Base-by-base conservation (phyloP, 1,140 invertebrate species). In the Cydia pomonella region DNA sequence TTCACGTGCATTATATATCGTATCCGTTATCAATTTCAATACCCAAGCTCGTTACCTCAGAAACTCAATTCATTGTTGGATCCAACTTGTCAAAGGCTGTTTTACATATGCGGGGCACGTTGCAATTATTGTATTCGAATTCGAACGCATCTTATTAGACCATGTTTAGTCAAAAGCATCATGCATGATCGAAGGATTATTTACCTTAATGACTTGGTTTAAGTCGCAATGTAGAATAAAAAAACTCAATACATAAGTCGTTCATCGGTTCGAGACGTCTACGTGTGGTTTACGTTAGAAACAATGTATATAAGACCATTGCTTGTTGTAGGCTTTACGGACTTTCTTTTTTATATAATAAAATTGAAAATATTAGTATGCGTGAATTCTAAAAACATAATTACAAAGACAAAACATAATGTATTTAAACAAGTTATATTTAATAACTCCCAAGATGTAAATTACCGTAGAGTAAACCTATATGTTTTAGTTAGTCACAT, bases 101-200 rank as follows among this genome's bases (percentile, higher is more conserved):
- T n/a, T 69, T 69, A 33, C 27, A 33, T 18, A 69, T 38, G 64
- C 33, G n/a, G 64, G 9, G 10, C 64, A 69, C 64, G 64, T 69
- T 9, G 64, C 64, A 69, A 69, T 69, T 69, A 69, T 69, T 38
- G 29, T 69, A 69, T 38, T 69, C n/a, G 64, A 27, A 69, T 38
- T 69, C n/a, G 64, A 27, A 33, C 13, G 33, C 64, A 1, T 38
- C 29, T 16, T 7, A 59, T 23, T 1, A 50, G 0, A n/a, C 7
- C 10, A 38, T 3, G 29, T 38, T n/a, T 18, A n/a, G n/a, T 50
- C n/a, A 1, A 18, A 18, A 7, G 47, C n/a, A 5, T 18, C 47
- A 50, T 7, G n/a, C 5, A 50, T 18, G 4, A 50, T 50, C n/a
- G n/a, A 50, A n/a, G 4, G 4, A 50, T 50, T 50, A 6, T 18